Percentiles rank a stretch among this genome's conserved stretches.
These are phyloP conservation scores for Phrixothrix hirtus DNA, from an alignment of 2,888 invertebrate species.

Conservation along the genomic window DNA sequence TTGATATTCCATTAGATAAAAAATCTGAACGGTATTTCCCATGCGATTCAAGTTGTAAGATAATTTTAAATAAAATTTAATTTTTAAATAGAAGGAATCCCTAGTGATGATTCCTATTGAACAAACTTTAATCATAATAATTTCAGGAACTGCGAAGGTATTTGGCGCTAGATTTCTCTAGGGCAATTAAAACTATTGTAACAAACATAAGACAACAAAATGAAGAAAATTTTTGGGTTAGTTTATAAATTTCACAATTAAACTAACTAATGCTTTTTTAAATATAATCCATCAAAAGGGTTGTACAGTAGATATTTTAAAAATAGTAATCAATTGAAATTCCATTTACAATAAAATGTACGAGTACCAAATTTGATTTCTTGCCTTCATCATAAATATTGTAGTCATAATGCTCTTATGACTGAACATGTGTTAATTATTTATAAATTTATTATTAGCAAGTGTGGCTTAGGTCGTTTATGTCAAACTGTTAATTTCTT, in stretches of 20 bases:
- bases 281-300: too few species aligned
- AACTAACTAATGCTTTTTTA: neutral
- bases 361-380: neutral
- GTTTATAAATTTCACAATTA: constrained; percentile 1
- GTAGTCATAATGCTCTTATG: too few species aligned
- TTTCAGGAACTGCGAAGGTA: constrained; percentile 27
- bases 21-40: constrained; percentile 17
- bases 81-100: too few species aligned
- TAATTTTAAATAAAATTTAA: too few species aligned
- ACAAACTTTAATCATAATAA: constrained; percentile 30
- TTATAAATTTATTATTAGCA: constrained; percentile 24
- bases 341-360: neutral
- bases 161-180: constrained; percentile 36
- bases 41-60: too few species aligned
- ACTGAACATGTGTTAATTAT: too few species aligned
- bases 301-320: too few species aligned
- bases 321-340: too few species aligned
- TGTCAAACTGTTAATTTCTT: constrained; percentile 24
- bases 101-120: too few species aligned
- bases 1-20: constrained; percentile 39
- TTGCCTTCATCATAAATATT: too few species aligned
- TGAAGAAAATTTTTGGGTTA: constrained; percentile 7
- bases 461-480: constrained; percentile 15
- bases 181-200: constrained; percentile 39
- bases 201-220: constrained; percentile 18